Evolutionary conservation across 2,888 invertebrate genomes (phyloP).

Genomic region (Amiota minor): DNA sequence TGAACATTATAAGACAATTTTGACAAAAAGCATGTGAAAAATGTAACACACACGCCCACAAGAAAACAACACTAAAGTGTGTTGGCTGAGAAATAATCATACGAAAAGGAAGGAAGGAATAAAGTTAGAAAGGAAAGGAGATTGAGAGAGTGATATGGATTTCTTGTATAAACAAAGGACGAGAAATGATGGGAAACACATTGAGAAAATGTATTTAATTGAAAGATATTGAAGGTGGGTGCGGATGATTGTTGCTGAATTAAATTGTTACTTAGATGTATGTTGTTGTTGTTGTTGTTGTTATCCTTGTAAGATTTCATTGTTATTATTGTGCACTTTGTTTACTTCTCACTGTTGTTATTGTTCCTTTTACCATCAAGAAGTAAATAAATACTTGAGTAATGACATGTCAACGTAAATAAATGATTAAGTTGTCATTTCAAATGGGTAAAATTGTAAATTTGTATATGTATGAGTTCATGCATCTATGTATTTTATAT

Average conservation of each 20-base stretch:
- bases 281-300: slow-evolving; percentile 18
- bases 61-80: not conserved
- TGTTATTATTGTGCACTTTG: no score
- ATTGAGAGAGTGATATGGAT: not conserved
- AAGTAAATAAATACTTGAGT: slow-evolving; percentile 64
- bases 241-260: not conserved
- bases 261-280: not conserved
- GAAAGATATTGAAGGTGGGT: not conserved
- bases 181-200: no score
- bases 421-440: slow-evolving; percentile 65
- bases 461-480: not conserved
- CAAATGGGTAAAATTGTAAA: slow-evolving; percentile 23
- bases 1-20: slow-evolving; percentile 24
- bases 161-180: no score
- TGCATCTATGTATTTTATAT: not conserved
- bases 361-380: slow-evolving; percentile 31
- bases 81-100: not conserved
- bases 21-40: not conserved
- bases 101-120: not conserved
- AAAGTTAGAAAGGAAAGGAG: not conserved
- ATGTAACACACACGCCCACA: not conserved
- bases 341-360: no score
- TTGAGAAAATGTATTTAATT: not conserved
- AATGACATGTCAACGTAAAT: slow-evolving; percentile 64
- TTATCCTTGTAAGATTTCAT: slow-evolving; percentile 17